phyloP scores from a whole-genome alignment of 2,888 invertebrate genomes.

The Drosophila lacicola region DNA sequence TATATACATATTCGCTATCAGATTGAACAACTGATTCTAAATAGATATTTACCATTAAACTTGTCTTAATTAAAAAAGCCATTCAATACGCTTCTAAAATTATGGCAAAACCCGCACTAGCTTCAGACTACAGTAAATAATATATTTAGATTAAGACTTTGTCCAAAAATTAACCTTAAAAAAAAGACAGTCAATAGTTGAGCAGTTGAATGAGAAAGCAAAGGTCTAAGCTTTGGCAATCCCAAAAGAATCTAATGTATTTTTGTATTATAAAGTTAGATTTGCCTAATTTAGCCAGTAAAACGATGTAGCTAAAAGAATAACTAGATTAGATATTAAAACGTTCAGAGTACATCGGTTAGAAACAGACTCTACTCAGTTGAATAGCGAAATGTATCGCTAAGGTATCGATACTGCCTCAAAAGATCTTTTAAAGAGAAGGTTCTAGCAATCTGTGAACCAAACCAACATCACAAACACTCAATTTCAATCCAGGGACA shows the following conservation, averaged over 20 bases:
- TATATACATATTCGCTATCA: too few relatives aligned
- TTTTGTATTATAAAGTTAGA: not conserved
- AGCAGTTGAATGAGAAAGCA: too few relatives aligned
- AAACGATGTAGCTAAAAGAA: not conserved
- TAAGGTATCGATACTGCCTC: not conserved
- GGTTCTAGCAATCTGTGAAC: not conserved
- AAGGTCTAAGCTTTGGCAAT: not conserved
- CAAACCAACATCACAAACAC: conserved; percentile 4
- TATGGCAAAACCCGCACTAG: too few relatives aligned
- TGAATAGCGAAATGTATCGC: not conserved
- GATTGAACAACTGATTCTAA: too few relatives aligned
- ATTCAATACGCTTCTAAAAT: too few relatives aligned
- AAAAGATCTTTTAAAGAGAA: not conserved
- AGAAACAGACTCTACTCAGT: not conserved
- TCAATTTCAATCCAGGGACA: conserved; percentile 10
- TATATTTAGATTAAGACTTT: too few relatives aligned
- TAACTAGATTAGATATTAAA: conserved; percentile 1
- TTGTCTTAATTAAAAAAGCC: too few relatives aligned
- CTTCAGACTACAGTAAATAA: not conserved
- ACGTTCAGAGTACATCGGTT: not conserved
- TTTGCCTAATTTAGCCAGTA: not conserved
- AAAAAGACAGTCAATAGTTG: too few relatives aligned
- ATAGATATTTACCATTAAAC: too few relatives aligned
- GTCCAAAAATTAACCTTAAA: too few relatives aligned
- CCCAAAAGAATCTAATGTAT: not conserved